A percentile compares a stretch with the other conserved stretches of the same genome.
Conservation (phyloP, 2,797 vertebrate genomes). For the Otolemur crassicaudatus region DNA sequence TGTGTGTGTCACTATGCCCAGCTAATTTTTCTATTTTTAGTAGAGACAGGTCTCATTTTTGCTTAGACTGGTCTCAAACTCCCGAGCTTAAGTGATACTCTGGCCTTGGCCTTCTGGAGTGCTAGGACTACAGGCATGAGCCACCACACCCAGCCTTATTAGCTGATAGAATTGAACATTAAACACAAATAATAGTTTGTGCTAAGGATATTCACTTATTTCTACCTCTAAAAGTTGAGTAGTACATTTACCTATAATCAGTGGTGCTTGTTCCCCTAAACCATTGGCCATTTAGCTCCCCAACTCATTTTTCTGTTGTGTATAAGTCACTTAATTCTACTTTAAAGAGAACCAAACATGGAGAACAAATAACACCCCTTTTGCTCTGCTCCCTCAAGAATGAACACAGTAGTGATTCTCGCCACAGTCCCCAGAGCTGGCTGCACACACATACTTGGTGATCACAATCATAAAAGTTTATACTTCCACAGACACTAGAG, state of each 20-base stretch:
- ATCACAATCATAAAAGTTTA: neutral
- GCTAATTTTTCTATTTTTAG: too few relatives aligned
- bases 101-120: too few relatives aligned
- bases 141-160: too few relatives aligned
- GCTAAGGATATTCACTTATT: neutral
- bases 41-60: too few relatives aligned
- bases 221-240: neutral
- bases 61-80: too few relatives aligned
- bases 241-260: neutral
- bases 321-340: neutral
- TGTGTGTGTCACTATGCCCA: too few relatives aligned
- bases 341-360: neutral
- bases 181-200: neutral
- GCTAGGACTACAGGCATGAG: too few relatives aligned
- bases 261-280: neutral
- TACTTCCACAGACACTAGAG: neutral
- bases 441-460: neutral
- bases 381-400: fast-evolving
- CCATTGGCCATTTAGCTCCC: neutral
- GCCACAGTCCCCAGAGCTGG: neutral
- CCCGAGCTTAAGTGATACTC: too few relatives aligned
- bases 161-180: neutral
- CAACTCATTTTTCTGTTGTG: neutral
- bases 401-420: too few relatives aligned
- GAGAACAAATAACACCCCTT: fast-evolving